These are phyloP conservation scores for Trachelus tabidus DNA, from an alignment of 2,888 invertebrate genomes.

Conservation along the genomic window DNA sequence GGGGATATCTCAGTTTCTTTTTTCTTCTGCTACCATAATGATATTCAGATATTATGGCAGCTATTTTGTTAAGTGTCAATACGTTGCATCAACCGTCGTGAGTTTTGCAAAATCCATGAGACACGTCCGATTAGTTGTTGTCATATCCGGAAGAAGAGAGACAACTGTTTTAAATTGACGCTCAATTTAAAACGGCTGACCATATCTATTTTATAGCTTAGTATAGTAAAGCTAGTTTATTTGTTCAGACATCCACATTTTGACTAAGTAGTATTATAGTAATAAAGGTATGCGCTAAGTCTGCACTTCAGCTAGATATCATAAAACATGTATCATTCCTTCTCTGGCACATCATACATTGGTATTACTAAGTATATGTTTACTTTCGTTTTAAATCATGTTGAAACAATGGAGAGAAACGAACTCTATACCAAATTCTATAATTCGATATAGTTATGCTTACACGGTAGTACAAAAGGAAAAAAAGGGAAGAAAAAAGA, in stretches of 20 bases:
- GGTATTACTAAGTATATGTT: slow-evolving; percentile 65
- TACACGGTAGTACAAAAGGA: slow-evolving; percentile 51
- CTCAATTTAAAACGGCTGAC: slow-evolving; percentile 52
- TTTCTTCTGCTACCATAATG: slow-evolving; percentile 61
- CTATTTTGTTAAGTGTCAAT: slow-evolving; percentile 59
- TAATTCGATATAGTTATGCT: slow-evolving; percentile 55
- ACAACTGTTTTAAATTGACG: slow-evolving; percentile 53
- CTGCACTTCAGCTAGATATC: slow-evolving; percentile 66
- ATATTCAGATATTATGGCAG: slow-evolving; percentile 61
- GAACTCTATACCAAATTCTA: slow-evolving; percentile 55
- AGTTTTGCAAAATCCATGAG: slow-evolving; percentile 60
- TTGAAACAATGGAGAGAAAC: slow-evolving; percentile 55
- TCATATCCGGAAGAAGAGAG: slow-evolving; percentile 65
- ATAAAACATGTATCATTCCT: slow-evolving; percentile 65
- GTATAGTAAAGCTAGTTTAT: slow-evolving; percentile 66
- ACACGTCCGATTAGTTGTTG: slow-evolving; percentile 65
- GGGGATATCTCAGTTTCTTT: slow-evolving; percentile 66
- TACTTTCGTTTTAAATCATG: slow-evolving; percentile 52
- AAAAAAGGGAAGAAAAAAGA: slow-evolving; percentile 31
- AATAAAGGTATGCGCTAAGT: slow-evolving; percentile 66
- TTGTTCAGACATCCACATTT: slow-evolving; percentile 66
- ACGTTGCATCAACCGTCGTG: slow-evolving; percentile 58
- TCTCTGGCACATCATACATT: slow-evolving; percentile 66
- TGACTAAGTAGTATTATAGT: slow-evolving; percentile 66
- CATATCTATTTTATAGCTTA: slow-evolving; percentile 61